Base-by-base conservation (phyloP, 64 coral and sea anemone genomes). In the Montipora capricornis region DNA sequence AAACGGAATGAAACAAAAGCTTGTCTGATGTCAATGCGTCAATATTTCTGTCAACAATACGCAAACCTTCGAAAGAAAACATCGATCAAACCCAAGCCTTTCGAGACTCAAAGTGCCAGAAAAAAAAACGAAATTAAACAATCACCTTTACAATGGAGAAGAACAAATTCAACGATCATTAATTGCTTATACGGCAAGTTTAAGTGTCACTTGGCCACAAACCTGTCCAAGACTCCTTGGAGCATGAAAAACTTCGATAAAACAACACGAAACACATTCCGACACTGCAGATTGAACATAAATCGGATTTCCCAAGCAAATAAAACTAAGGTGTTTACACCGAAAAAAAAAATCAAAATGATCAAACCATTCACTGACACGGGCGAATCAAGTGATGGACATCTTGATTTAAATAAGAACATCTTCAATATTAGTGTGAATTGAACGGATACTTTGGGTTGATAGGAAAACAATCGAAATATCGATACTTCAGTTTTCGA, bases 221-320 rank as follows among this genome's bases (percentile, higher is more conserved):
- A 57, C 53, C 2, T 57, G 6, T 57, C 53, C 53, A 57, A 57
- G 53, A 8, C 53, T 11, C 53, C 11, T 57, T 11, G 6, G 53
- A 6, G 53, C 11, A 57, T 57, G 37, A 57, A 57, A 86, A 68
- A 49, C 61, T n/a, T 70, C 62, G 44, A 64, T 82, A 5, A 26
- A 2, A 12, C 19, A 59, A 24, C 2, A 76, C 74, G 44, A 76
- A 76, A 57, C 8, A 20, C 74, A 76, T 13, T 76, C 37, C 4
- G 46, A 37, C 26, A 45, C 4, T 11, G 53, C 6, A 5, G 52
- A 55, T 55, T 10, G 52, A 67, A 67, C 37, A 37, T 37, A 17
- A 66, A 83, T 83, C 81, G 81, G 62, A 86, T 70, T 86, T 68
- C 7, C n/a, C 16, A 49, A 19, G 17, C 64, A 86, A 84, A 70